Evolutionary conservation across 2,888 invertebrate species (phyloP), one percentile per base, ranked within the genome.

Genomic region (Eurois occulta): DNA sequence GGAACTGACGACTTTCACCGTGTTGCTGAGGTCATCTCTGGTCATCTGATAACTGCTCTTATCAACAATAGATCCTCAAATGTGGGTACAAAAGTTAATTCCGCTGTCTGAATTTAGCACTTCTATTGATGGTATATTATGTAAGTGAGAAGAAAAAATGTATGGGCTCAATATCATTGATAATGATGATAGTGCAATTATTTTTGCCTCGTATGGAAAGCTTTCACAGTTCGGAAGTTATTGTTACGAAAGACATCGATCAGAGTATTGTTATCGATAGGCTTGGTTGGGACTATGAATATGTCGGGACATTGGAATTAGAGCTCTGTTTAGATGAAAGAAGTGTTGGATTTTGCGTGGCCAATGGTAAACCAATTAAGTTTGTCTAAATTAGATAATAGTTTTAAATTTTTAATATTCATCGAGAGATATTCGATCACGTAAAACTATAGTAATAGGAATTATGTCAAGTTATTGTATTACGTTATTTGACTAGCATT

Each of bases 1-100:
- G 96, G 96, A 96, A 94, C 95, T 96, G 86, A 81, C 91, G 87
- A 94, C 96, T 96, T 96, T 96, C 96, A 93, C 96, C 92, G 76
- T 62, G 58, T 43, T 81, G 83, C 74, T 85, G 90, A 85, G 94
- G 95, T 94, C 94, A 93, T 87, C 85, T 87, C 82, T 91, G 91
- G 91, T 91, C 92, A 92, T 92, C 81, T 93, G 93, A 93, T 92
- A 92, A 91, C 89, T 91, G 90, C 88, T 90, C 90, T 95, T 94
- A 94, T 92, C 91, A 91, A 92, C 88, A 91, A 94, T 94, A 94
- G 87, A 88, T 90, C 85, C 78, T 85, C 90, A 80, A 75, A 73
- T 71, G n/a, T 52, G 67, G 41, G 55, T 46, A 52, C 13, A 64
- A 68, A 65, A 77, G 77, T 68, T 78, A 60, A 75, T 78, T 55